These are phyloP conservation scores for Neomonachus schauinslandi DNA, from an alignment of 2,113 vertebrate genomes.

Conservation along the genomic window DNA sequence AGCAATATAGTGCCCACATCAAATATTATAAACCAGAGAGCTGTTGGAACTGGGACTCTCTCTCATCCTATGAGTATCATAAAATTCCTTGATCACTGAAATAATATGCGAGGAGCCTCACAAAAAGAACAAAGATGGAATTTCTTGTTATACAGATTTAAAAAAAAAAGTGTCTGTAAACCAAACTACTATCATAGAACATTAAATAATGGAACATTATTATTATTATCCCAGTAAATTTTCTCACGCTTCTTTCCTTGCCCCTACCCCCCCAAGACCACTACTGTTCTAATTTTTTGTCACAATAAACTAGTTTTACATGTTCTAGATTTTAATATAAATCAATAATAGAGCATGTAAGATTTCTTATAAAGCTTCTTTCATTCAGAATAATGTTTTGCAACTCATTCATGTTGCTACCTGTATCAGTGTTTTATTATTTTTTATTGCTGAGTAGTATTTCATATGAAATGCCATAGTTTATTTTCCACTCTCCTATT, in stretches of 20 bases:
- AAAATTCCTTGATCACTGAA: background rate
- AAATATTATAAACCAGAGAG: background rate
- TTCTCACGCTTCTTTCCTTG: background rate
- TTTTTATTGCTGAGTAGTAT: background rate
- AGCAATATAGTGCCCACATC: background rate
- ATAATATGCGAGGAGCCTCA: background rate
- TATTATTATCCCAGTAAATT: background rate
- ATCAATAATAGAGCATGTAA: background rate
- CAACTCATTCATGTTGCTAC: background rate
- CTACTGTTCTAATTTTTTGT: background rate
- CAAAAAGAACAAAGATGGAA: background rate
- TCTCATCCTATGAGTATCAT: background rate
- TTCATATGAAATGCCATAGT: background rate
- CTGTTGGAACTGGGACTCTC: background rate
- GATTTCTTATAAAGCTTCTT: background rate
- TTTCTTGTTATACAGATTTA: background rate
- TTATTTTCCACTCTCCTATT: background rate
- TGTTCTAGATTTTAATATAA: background rate
- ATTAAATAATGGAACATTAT: background rate
- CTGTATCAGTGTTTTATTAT: background rate
- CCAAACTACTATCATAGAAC: background rate
- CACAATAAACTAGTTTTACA: background rate
- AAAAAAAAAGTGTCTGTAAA: background rate
- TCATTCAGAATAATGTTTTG: background rate
- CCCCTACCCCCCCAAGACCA: background rate